Evolutionary conservation across 1,140 invertebrate genomes (phyloP), one percentile per base, ranked within the genome.

Genomic region (Penaeus indicus): DNA sequence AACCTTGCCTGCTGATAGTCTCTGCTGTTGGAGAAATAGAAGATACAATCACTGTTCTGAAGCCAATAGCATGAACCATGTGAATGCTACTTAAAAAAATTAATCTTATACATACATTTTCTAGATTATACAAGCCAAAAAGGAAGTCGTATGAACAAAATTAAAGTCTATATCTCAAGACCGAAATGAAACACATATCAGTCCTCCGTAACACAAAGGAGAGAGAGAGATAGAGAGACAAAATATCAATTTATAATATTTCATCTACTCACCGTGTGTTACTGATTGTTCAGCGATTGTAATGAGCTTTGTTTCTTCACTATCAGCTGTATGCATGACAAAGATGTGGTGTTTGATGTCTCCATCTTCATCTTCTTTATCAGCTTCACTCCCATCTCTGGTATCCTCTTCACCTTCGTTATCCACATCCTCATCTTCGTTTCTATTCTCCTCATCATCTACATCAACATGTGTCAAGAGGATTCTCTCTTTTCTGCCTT

Each of bases 301-400:
- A 42, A 87, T 87, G 27, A 87, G 85, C 47, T 87, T 64, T 67
- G 85, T 80, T n/a, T 87, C 85, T 60, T 87, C 85, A 27, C 25
- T 69, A 54, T 87, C 85, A 54, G 85, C 72, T 11, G 85, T 87
- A 67, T 87, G 85, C 78, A 87, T 87, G 21, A 87, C 85, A 87
- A 87, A 87, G 25, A 87, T 87, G 62, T 87, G 85, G 62, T 87
- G 85, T 25, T 87, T 87, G 18, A 87, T 81, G 47, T 87, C 85
- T 54, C 67, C 62, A 13, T 80, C 75, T 42, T 80, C 77, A 22
- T 80, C 77, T 10, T 80, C 77, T 10, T 62, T 38, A 22, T 80
- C 62, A 27, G 25, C 84, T 21, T 86, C 85, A 47, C 62, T 64
- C 25, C 64, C 61, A n/a, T 64, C 63, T 22, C 75, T 69, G 69